Percentiles rank a stretch among this genome's conserved stretches.
Conservation (phyloP, 2,113 vertebrate genomes). For the Bostrychus sinensis region DNA sequence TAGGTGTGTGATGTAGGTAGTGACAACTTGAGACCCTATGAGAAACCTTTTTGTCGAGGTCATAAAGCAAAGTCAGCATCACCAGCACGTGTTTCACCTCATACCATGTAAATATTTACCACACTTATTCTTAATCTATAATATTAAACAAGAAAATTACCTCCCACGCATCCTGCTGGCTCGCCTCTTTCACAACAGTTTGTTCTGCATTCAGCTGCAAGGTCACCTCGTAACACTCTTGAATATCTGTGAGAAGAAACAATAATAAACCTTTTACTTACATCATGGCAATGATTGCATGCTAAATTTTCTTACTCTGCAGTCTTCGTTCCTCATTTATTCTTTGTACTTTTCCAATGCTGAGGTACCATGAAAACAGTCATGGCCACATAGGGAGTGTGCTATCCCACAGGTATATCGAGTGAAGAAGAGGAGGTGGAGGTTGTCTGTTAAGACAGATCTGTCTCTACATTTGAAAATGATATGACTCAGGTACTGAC, state of each 20-base stretch:
- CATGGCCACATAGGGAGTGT: constrained; percentile 23
- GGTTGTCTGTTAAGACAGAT: constrained; percentile 44
- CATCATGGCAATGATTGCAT: constrained; percentile 20
- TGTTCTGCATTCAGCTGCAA: constrained; percentile 74
- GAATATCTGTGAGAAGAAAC: constrained; percentile 77
- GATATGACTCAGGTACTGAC: constrained; percentile 48
- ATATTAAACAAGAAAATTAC: constrained; percentile 64
- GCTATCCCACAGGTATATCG: constrained; percentile 19
- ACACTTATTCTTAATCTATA: constrained; percentile 38
- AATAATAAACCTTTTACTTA: constrained; percentile 30
- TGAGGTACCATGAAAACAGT: constrained; percentile 26
- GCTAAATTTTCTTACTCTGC: background rate
- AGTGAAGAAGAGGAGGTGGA: constrained; percentile 47
- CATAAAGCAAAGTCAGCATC: constrained; percentile 5
- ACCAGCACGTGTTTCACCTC: constrained; percentile 4
- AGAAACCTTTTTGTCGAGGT: background rate
- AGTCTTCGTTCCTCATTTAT: background rate
- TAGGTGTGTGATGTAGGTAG: constrained; percentile 37
- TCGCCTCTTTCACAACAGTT: constrained; percentile 65
- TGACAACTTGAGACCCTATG: constrained; percentile 16
- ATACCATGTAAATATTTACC: constrained; percentile 41
- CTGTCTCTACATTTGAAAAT: constrained; percentile 34
- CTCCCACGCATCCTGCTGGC: constrained; percentile 65
- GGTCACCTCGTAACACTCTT: constrained; percentile 84
- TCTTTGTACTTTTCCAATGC: background rate